Percentiles rank a stretch among this genome's conserved stretches.
These are phyloP conservation scores for Callorhinus ursinus DNA, from an alignment of 2,113 vertebrate genomes.

Conservation along the genomic window DNA sequence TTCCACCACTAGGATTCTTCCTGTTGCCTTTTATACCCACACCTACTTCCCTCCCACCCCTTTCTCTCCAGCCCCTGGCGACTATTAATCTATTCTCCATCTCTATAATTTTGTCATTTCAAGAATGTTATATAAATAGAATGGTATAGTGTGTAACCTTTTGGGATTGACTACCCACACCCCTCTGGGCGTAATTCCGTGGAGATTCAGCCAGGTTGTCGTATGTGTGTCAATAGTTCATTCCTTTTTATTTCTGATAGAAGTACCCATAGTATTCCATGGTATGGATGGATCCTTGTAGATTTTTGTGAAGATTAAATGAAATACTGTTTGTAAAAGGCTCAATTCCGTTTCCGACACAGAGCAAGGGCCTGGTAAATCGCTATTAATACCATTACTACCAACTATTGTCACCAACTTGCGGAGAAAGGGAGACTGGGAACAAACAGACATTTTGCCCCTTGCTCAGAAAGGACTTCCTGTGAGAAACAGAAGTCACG, in stretches of 20 bases:
- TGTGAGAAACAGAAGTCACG: neutral
- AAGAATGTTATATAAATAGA: slow-evolving; percentile 27
- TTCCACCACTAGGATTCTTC: neutral
- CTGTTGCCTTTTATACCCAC: neutral
- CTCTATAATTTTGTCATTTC: slow-evolving; percentile 6
- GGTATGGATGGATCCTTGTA: neutral
- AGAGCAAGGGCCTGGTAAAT: neutral
- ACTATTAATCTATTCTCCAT: neutral
- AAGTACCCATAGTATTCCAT: neutral
- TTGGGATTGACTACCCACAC: neutral
- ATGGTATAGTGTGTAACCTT: neutral
- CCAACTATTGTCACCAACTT: neutral
- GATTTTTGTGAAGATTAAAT: neutral
- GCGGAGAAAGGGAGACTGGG: neutral
- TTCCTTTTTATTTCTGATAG: neutral
- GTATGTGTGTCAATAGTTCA: neutral
- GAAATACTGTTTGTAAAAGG: neutral
- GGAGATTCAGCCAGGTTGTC: neutral
- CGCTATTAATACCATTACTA: neutral
- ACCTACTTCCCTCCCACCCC: neutral
- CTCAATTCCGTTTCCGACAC: neutral
- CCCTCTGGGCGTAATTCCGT: neutral
- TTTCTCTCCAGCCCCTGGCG: neutral
- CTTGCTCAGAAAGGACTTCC: neutral
- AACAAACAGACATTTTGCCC: neutral